Base-by-base conservation (phyloP, 2,888 invertebrate genomes). In the Vannuccia rotundouncinata region DNA sequence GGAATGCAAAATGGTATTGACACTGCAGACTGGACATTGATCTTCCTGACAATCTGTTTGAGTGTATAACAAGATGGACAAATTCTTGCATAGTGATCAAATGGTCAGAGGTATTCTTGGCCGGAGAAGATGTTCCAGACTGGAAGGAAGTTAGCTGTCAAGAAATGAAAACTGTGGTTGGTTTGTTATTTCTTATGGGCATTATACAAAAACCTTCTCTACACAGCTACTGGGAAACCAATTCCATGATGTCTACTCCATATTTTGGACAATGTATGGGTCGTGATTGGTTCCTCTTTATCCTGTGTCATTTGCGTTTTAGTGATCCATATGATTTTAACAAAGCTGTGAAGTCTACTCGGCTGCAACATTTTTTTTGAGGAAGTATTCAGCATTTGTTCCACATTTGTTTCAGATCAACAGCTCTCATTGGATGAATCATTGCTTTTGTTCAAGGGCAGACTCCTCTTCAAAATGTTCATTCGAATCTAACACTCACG, bases 351-450 rank as follows among this genome's bases (percentile, higher is more conserved):
- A 75, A 75, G 75, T 75, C 17, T 75, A 30, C 31, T 29, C 29
- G 75, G 31, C 31, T 75, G 27, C 29, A 28, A 45, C 5, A 45
- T 13, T 13, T 45, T n/a, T 10, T 75, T 75, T 75, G 75, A 75
- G 31, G 75, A 75, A 27, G 31, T 75, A 31, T 31, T 29, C 31
- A 2, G 75, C 75, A 75, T 75, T 75, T 75, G 75, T 75, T 75
- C 75, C 13, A 75, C 75, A 31, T 75, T 75, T 31, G 75, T 28
- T 17, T 29, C 75, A 31, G 75, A 27, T 29, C 29, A 75, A 31
- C 75, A 75, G 75, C 75, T 75, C 30, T 75, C 75, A 75, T 31
- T 75, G 22, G 75, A 75, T 31, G 75, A 75, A 75, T 75, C 75
- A 29, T 31, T 75, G 29, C 75, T 75, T 75, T 31, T 75, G 31